Evolutionary conservation across 1,140 invertebrate genomes (phyloP).

Genomic region (Diabrotica virgifera): DNA sequence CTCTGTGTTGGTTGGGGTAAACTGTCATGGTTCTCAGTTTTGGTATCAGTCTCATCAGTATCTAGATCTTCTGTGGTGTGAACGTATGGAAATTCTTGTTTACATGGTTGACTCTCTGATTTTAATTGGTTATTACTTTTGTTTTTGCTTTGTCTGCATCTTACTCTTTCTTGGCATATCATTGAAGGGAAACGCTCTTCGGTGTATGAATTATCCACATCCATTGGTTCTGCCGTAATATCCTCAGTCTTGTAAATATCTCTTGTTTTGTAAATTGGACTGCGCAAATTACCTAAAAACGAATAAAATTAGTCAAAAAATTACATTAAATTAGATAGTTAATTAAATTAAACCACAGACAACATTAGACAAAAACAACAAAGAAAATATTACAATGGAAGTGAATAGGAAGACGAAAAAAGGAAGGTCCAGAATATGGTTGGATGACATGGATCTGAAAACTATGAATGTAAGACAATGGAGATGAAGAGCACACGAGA

Average conservation of each 20-base stretch:
- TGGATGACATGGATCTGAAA: no score
- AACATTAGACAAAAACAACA: not conserved
- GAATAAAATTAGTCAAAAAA: not conserved
- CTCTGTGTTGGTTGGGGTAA: not conserved
- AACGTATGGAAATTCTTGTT: not conserved
- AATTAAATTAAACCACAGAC: not conserved
- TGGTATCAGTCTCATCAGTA: not conserved
- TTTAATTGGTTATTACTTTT: not conserved
- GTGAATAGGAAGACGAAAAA: no score
- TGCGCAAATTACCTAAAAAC: not conserved
- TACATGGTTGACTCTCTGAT: not conserved
- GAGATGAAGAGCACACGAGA: no score
- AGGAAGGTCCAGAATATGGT: no score
- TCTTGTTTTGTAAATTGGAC: not conserved
- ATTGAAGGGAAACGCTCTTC: slow-evolving; percentile 5
- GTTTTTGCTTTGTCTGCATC: no score
- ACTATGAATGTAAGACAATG: no score
- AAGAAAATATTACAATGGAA: no score
- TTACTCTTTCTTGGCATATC: not conserved
- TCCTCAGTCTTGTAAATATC: not conserved
- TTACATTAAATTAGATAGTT: not conserved
- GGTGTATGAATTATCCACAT: slow-evolving; percentile 9
- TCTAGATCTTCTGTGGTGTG: not conserved
- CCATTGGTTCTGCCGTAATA: slow-evolving; percentile 7
- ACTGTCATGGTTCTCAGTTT: not conserved